Evolutionary conservation across 2,113 vertebrate genomes (phyloP).

Genomic region (Pseudolaguvia tuberculata): DNA sequence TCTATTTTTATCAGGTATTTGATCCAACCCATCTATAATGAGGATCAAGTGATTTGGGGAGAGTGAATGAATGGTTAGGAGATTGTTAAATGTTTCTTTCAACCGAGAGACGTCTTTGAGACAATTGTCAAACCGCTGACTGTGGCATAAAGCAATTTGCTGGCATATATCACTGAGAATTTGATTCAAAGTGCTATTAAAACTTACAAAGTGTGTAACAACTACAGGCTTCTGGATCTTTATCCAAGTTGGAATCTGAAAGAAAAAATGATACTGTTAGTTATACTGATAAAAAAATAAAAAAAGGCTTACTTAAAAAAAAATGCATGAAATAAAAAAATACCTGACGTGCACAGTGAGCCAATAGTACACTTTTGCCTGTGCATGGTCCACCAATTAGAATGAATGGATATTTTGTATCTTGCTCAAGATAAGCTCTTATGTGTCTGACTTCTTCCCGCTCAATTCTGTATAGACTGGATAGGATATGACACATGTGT

Average conservation of each 20-base stretch:
- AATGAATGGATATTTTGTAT: conserved; percentile 60
- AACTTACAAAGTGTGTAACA: conserved; percentile 57
- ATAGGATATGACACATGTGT: conserved; percentile 58
- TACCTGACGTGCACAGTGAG: conserved; percentile 69
- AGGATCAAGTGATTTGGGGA: conserved; percentile 59
- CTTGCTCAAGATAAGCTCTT: conserved; percentile 59
- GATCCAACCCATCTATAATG: conserved; percentile 68
- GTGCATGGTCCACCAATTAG: conserved; percentile 68
- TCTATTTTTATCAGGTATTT: conserved; percentile 42
- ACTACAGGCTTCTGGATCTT: conserved; percentile 60
- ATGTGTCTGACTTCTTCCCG: conserved; percentile 60
- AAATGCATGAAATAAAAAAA: not conserved
- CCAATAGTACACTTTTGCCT: conserved; percentile 71
- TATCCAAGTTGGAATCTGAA: conserved; percentile 67
- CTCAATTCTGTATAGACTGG: conserved; percentile 58
- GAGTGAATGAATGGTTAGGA: conserved; percentile 57
- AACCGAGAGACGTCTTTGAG: conserved; percentile 48
- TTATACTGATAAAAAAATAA: too few relatives aligned
- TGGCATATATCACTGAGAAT: conserved; percentile 62
- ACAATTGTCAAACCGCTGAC: not conserved
- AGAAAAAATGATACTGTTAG: conserved; percentile 15
- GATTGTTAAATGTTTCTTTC: conserved; percentile 55
- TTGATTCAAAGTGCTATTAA: conserved; percentile 48
- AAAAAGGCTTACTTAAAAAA: too few relatives aligned
- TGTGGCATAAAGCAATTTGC: conserved; percentile 57